A percentile compares a stretch with the other conserved stretches of the same genome.
Evolutionary conservation across 2,797 vertebrate species (phyloP).

Genomic region (Tachyglossus aculeatus): DNA sequence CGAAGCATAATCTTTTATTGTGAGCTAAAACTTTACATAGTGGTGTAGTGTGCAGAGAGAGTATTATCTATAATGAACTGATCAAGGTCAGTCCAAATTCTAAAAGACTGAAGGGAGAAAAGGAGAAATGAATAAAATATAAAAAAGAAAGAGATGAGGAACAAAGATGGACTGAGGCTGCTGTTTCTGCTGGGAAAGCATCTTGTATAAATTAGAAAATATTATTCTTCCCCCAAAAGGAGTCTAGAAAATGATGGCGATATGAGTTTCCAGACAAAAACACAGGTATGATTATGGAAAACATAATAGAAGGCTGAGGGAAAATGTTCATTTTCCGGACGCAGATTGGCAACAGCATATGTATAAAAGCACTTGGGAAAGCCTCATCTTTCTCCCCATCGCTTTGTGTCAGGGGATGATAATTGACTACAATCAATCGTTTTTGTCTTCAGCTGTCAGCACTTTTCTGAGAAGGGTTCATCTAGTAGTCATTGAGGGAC

Average conservation of each 20-base stretch:
- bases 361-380: conserved; percentile 3
- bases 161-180: conserved; percentile 22
- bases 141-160: conserved; percentile 25
- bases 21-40: conserved; percentile 15
- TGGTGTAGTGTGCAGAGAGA: background rate
- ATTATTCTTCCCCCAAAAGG: conserved; percentile 11
- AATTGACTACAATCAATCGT: conserved; percentile 45
- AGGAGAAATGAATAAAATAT: conserved; percentile 21
- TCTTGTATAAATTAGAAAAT: conserved; percentile 9
- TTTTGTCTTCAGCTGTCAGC: conserved; percentile 55
- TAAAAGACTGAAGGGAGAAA: conserved; percentile 16
- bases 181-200: conserved; percentile 27
- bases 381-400: background rate
- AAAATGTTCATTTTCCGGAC: conserved; percentile 16
- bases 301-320: background rate
- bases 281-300: conserved; percentile 11
- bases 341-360: conserved; percentile 9
- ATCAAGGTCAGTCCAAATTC: conserved; percentile 19
- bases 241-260: background rate
- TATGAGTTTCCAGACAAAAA: conserved; percentile 16
- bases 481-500: background rate
- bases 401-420: conserved; percentile 44
- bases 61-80: background rate
- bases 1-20: conserved; percentile 28
- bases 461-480: conserved; percentile 12